Evolutionary conservation across 2,113 vertebrate species (phyloP), one percentile per base, ranked within the genome.

Genomic region (Toxotes chatareus): DNA sequence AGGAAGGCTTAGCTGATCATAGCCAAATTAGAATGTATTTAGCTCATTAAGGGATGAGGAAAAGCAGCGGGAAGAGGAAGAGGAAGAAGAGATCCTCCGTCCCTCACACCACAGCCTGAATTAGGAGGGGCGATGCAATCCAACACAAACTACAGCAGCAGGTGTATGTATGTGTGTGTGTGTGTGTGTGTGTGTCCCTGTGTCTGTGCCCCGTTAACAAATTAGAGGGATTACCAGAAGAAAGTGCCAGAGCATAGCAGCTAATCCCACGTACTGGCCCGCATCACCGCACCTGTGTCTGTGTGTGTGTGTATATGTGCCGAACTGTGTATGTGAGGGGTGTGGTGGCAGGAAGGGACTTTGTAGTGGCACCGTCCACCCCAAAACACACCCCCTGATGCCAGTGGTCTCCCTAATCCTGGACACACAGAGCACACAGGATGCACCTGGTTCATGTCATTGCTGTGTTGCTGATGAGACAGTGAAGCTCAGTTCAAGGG

Each of bases 221-320:
- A 95, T 94, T 91, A 93, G 93, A 92, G 87, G 93, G 93, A 94
- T 94, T 94, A 94, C 83, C 81, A 89, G 90, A 77, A 81, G 88
- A 91, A 92, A 91, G 90, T 92, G 91, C 90, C 93, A 94, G 91
- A 91, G 89, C 80, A 88, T 81, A 83, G 76, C 84, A 78, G 92
- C 90, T 94, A 92, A 91, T 89, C 91, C 88, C 73, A 74, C 75
- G 88, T 86, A 83, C 86, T 90, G 84, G 92, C 91, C 86, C 59
- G 82, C 90, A 91, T 89, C 85, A 65, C 93, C 89, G 90, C 90
- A 93, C 88, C 86, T 90, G 85, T 27, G n/a, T n/a, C n/a, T n/a
- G 89, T 85, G 86, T 80, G 82, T 16, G 31, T 40, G 72, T 70
- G 40, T 62, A 61, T 60, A 62, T 36, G 44, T 62, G 56, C 36